Base-by-base conservation (phyloP, 2,113 vertebrate genomes). In the Synodontis membranacea region DNA sequence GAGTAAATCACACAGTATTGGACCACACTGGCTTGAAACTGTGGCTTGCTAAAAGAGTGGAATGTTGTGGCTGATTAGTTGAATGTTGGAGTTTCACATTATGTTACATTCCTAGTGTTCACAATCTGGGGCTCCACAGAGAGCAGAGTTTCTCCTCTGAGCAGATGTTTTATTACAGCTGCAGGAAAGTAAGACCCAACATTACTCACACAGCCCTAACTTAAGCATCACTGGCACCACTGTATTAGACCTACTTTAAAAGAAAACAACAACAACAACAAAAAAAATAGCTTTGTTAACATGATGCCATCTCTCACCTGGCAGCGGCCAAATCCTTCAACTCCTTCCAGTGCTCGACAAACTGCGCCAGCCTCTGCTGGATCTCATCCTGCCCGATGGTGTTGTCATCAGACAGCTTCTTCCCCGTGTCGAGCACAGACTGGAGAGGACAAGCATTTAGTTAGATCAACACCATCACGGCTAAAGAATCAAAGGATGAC, bases 361-460 rank as follows among this genome's bases (percentile, higher is more conserved):
- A 99, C 94, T 99, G 97, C 12, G 96, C 95, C 87, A 99, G 94
- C 34, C 98, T 96, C 94, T 98, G 97, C 94, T 98, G 97, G 87
- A 99, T 99, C 94, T 99, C 98, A 83, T 99, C 98, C 91, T 99
- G 97, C 10, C 98, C 98, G 0, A 99, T 98, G 42, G 98, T 99
- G 93, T 99, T 99, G 89, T 99, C 98, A 68, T 99, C 98, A 0
- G 97, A 97, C 89, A 99, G 95, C 91, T 98, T 99, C 94, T 95
- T 98, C 15, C 98, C 98, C 0, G 96, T 98, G 87, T 99, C 98
- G 86, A 98, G 93, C 89, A 99, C 98, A 17, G 97, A 97, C 98
- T 99, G 91, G 1, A 84, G 52, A 42, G 21, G 44, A n/a, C 72
- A 28, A 87, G 25, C 31, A 78, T 64, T 1, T 21, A 42, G 44